phyloP scores from a whole-genome alignment of 2,888 invertebrate genomes.

The Platynereis dumerilii region DNA sequence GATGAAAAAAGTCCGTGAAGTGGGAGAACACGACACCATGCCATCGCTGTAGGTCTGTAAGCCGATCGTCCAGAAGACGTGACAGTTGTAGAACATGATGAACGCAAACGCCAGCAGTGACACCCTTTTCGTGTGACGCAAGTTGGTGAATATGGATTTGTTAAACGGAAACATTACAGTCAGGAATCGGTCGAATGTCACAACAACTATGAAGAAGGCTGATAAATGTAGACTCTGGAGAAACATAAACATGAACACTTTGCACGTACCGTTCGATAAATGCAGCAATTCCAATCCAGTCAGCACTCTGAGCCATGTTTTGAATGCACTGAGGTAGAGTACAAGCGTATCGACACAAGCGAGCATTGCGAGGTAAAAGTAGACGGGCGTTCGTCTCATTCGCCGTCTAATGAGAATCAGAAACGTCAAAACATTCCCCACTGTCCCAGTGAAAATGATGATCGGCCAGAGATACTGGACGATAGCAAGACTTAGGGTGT shows the following conservation, averaged over 20 bases:
- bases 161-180: conserved; percentile 35
- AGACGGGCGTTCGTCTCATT: conserved; percentile 54
- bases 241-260: conserved; percentile 49
- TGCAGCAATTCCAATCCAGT: conserved; percentile 52
- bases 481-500: background rate
- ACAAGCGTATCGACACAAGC: conserved; percentile 54
- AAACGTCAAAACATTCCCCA: conserved; percentile 52
- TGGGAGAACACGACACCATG: conserved; percentile 36
- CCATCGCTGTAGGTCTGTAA: background rate
- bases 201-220: conserved; percentile 32
- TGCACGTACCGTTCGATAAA: conserved; percentile 48
- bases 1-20: conserved; percentile 39
- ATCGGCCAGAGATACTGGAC: conserved; percentile 43
- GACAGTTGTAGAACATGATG: conserved; percentile 23
- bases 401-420: conserved; percentile 48
- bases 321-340: conserved; percentile 52
- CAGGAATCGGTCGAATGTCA: conserved; percentile 34
- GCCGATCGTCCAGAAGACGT: conserved; percentile 26
- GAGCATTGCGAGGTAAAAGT: conserved; percentile 53
- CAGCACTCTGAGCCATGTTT: conserved; percentile 52
- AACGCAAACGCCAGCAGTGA: conserved; percentile 5
- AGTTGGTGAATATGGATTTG: conserved; percentile 23
- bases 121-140: conserved; percentile 22
- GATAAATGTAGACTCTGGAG: conserved; percentile 42
- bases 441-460: conserved; percentile 47